Percentiles rank a stretch among this genome's conserved stretches.
These are phyloP conservation scores for Corythornis vintsioides DNA, from an alignment of 2,113 vertebrate genomes.

Conservation along the genomic window DNA sequence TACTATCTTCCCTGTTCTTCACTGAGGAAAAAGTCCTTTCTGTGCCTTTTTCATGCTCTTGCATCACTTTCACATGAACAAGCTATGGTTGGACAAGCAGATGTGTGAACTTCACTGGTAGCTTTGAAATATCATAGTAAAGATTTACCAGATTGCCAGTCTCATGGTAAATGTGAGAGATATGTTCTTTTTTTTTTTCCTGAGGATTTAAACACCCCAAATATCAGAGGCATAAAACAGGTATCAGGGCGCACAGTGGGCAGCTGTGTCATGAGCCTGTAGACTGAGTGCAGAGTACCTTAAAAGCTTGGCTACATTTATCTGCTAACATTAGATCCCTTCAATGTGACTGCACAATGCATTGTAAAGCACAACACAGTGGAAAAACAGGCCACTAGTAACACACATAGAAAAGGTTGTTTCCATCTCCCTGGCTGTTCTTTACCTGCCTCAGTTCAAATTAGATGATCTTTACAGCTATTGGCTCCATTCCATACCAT, in stretches of 20 bases:
- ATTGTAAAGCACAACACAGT: not conserved
- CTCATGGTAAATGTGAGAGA: not conserved
- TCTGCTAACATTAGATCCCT: not conserved
- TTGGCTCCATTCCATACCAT: slow-evolving; percentile 22
- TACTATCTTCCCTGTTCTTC: not conserved
- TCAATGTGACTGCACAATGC: not conserved
- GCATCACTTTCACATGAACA: not conserved
- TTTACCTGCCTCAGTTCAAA: not conserved
- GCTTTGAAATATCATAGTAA: not conserved
- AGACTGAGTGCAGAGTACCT: not conserved
- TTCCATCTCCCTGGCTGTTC: not conserved
- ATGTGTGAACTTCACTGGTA: not conserved
- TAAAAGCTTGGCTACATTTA: not conserved
- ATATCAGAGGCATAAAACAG: not conserved
- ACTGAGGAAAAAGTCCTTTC: not conserved
- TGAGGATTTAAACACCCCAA: not conserved
- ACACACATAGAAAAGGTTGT: not conserved
- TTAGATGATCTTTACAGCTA: not conserved
- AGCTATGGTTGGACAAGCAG: not conserved
- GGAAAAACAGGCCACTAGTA: not conserved
- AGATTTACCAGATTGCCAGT: not conserved
- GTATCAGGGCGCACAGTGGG: not conserved
- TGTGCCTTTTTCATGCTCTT: not conserved
- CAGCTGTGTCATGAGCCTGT: not conserved
- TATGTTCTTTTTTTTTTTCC: not conserved